Evolutionary conservation across 2,797 vertebrate species (phyloP).

Genomic region (Sebastes elongatus): DNA sequence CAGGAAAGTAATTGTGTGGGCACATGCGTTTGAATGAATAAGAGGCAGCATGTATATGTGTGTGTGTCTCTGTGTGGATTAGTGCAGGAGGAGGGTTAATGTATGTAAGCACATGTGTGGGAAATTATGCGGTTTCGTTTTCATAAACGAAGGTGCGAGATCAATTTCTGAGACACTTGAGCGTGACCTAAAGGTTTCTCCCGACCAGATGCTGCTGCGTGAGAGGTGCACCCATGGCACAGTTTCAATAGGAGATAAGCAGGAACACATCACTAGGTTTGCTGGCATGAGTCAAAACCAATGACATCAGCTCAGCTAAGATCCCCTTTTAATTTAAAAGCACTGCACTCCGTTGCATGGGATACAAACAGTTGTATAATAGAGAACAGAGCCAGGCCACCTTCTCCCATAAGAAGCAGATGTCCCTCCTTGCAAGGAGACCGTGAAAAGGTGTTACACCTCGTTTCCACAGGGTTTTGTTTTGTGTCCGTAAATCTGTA

Average conservation of each 20-base stretch:
- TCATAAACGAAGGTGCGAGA: not conserved
- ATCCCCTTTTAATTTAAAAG: constrained; percentile 1
- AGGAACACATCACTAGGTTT: constrained; percentile 7
- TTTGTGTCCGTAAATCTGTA: no score
- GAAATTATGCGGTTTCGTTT: not conserved
- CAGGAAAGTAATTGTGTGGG: constrained; percentile 1
- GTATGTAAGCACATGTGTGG: not conserved
- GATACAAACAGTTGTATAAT: not conserved
- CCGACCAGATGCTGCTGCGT: constrained; percentile 25
- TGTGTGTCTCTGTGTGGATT: not conserved
- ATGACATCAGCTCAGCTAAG: constrained; percentile 1
- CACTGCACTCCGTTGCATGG: not conserved
- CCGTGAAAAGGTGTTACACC: not conserved
- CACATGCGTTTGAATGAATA: not conserved
- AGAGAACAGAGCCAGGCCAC: not conserved
- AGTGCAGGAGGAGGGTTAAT: not conserved
- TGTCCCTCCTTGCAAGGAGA: not conserved
- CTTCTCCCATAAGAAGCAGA: not conserved
- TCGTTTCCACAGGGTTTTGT: no score
- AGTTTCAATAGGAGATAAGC: constrained; percentile 28
- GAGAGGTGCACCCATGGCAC: constrained; percentile 18
- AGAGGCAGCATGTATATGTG: not conserved
- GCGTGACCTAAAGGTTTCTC: constrained; percentile 18
- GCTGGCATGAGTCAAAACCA: constrained; percentile 13
- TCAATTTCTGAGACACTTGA: constrained; percentile 7